Percentiles rank a stretch among this genome's conserved stretches.
Conservation (phyloP, 2,888 invertebrate genomes). For the Listrodromus nycthemerus region DNA sequence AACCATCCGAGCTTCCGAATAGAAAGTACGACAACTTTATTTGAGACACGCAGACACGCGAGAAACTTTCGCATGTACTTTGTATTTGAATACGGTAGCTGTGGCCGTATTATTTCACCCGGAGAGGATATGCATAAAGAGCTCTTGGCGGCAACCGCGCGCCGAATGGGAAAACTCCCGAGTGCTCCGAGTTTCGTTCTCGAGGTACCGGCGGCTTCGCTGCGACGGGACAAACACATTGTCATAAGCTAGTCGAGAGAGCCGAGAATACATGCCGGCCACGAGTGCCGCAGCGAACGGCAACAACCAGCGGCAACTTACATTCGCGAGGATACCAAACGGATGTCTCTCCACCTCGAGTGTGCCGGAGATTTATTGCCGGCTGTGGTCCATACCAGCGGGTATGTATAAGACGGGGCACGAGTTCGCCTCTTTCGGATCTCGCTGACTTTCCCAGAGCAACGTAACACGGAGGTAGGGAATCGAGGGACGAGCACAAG, state of each 20-base stretch:
- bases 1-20: conserved; percentile 35
- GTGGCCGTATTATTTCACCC: conserved; percentile 24
- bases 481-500: conserved; percentile 35
- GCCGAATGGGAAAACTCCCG: conserved; percentile 25
- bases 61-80: conserved; percentile 6
- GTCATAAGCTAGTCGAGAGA: conserved; percentile 63
- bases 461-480: conserved; percentile 71
- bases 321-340: conserved; percentile 62
- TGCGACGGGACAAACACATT: conserved; percentile 58
- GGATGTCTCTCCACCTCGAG: conserved; percentile 78
- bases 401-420: conserved; percentile 63
- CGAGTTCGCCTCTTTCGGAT: conserved; percentile 66
- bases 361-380: conserved; percentile 82
- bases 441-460: conserved; percentile 78
- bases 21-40: conserved; percentile 61
- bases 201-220: conserved; percentile 31
- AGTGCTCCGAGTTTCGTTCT: conserved; percentile 33
- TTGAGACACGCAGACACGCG: conserved; percentile 2
- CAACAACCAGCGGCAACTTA: conserved; percentile 47
- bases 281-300: conserved; percentile 6
- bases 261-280: conserved; percentile 25
- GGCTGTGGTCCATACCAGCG: conserved; percentile 46
- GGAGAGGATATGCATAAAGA: conserved; percentile 6
- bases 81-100: conserved; percentile 52
- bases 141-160: conserved; percentile 28